Evolutionary conservation across 2,113 vertebrate genomes (phyloP), one percentile per base, ranked within the genome.

Genomic region (Clarias gariepinus): DNA sequence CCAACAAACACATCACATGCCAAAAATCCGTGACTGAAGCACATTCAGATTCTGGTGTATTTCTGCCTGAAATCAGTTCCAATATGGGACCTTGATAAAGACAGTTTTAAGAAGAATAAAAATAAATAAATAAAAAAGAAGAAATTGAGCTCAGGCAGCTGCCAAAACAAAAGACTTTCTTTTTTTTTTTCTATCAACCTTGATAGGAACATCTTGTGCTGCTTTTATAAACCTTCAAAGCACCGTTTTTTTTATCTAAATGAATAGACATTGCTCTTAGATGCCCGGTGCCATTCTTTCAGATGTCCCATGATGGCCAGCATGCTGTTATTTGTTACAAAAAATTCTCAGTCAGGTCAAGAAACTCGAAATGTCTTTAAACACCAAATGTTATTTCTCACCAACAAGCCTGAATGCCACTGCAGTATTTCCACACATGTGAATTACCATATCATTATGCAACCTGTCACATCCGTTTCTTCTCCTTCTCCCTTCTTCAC

Each of bases 381-480:
- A 73, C 11, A 21, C 82, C 36, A 83, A 33, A 8, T 30, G 28
- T 68, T 57, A 83, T 55, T 68, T 84, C 60, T 73, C 18, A 36
- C 82, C 33, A 69, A 73, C n/a, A 57, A 57, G 66, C 63, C 82
- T 60, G 30, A 81, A 41, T 81, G 80, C 47, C 78, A 81, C 36
- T 47, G 58, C 23, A 63, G 33, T 47, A 58, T 61, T 76, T 60
- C 69, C 57, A 47, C 36, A 74, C 55, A 36, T 18, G 30, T 21
- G 57, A 85, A 85, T 78, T 55, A 85, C 33, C 77, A 77, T 61
- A 68, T 83, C 52, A 63, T 78, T 78, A 85, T 79, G 36, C n/a
- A 85, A 79, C 60, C 84, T 78, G 84, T 85, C 76, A 80, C 61
- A 55, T 68, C 47, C 6, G 2, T 36, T 58, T 28, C 36, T 69